Conservation (phyloP, 1,140 invertebrate genomes). For the Cheumatopsyche charites region DNA sequence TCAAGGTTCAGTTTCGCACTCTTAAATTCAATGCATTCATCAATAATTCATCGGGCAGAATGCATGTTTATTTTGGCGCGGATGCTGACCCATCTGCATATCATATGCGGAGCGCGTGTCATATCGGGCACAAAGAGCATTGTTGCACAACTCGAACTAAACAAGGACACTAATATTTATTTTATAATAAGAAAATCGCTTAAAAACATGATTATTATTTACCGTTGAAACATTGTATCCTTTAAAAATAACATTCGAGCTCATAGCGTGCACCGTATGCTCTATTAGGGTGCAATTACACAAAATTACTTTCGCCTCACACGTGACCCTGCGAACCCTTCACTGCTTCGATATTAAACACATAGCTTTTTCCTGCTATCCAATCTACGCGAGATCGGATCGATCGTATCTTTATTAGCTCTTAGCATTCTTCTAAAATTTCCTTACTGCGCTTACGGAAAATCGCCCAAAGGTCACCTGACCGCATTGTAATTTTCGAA, state of each 20-base stretch:
- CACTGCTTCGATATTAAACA: conserved; percentile 1
- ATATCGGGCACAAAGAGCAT: conserved; percentile 7
- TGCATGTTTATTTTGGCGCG: conserved; percentile 40
- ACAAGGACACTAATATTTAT: conserved; percentile 19
- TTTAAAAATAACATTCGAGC: no score
- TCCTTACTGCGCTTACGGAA: no score
- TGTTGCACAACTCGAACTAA: conserved; percentile 3
- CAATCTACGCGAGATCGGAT: neutral
- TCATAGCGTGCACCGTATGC: no score
- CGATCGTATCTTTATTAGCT: neutral
- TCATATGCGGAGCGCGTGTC: neutral
- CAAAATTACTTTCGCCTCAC: conserved; percentile 14
- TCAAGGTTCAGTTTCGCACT: conserved; percentile 46
- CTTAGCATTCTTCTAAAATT: no score
- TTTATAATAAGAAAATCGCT: no score
- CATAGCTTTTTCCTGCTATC: neutral
- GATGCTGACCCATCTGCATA: conserved; percentile 25
- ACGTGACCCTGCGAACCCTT: conserved; percentile 13
- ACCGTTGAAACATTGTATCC: no score
- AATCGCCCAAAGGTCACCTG: no score
- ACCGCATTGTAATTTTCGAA: no score
- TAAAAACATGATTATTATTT: no score
- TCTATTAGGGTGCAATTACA: neutral
- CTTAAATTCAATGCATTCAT: conserved; percentile 47
- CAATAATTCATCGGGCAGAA: conserved; percentile 39